Evolutionary conservation across 2,888 invertebrate species (phyloP), one percentile per base, ranked within the genome.

Genomic region (Apoda limacodes): DNA sequence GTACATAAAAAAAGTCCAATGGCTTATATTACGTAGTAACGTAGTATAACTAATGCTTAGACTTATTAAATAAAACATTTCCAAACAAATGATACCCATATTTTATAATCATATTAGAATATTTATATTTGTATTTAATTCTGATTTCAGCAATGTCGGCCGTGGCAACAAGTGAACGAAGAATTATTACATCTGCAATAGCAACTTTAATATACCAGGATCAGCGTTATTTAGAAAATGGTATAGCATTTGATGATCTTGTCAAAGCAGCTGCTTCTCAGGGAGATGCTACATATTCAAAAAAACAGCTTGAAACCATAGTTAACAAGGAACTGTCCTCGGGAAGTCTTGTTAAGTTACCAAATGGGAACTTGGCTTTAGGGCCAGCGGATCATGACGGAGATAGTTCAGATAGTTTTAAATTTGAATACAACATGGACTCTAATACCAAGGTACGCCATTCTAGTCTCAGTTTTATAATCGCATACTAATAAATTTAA

Each of bases 131-230:
- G 5, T 17, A 17, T 7, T 17, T 17, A n/a, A 25, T 37, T 33
- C 32, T 32, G 40, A 25, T 49, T 56, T 40, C 53, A 69, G 74
- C 78, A 75, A 70, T 84, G 85, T 48, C 80, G 55, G 46, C 62
- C 35, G 50, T 68, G 38, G 71, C 66, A 38, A 60, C 64, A 39
- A 67, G 61, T 59, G 64, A 85, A 58, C 55, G 85, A 55, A 58
- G 78, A 45, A 68, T 88, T 47, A 82, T 90, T 39, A 85, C 86
- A 26, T 85, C 86, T 40, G 88, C 89, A 12, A 86, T 89, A 39
- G 87, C 88, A 29, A 87, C 88, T 52, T 71, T 89, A 17, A 86
- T 90, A 39, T 84, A 87, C 43, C 84, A 85, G 50, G 88, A 89
- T 54, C 88, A 88, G 31, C 88, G 85, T 60, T 89, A 86, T 50